These are phyloP conservation scores for Drosophila suboccidentalis DNA, from an alignment of 2,888 invertebrate genomes.

Conservation along the genomic window DNA sequence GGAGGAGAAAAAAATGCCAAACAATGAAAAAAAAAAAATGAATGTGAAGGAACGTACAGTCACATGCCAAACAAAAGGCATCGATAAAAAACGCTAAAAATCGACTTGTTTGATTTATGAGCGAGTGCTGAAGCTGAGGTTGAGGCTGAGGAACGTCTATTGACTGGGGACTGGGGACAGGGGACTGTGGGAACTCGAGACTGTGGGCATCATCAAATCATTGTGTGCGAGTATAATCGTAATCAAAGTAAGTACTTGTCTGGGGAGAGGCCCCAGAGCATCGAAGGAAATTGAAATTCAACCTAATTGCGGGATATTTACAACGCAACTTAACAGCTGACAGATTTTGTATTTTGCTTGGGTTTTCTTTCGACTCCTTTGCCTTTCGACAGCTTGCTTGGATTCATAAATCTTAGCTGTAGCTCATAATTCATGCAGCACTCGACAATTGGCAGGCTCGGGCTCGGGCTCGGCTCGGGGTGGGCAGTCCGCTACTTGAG, in stretches of 20 bases:
- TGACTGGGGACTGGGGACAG: background rate
- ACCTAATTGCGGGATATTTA: constrained; percentile 84
- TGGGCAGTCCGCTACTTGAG: constrained; percentile 18
- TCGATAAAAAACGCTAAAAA: constrained; percentile 45
- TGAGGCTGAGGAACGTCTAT: background rate
- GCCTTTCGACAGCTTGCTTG: constrained; percentile 28
- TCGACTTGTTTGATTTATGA: constrained; percentile 60
- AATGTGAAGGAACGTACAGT: constrained; percentile 20
- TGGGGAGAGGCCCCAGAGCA: constrained; percentile 1
- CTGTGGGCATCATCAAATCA: constrained; percentile 21
- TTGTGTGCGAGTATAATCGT: constrained; percentile 46
- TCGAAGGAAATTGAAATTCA: constrained; percentile 82
- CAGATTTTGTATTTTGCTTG: constrained; percentile 59
- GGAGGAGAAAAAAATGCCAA: constrained; percentile 7
- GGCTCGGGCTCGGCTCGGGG: background rate
- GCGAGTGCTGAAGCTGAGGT: constrained; percentile 1
- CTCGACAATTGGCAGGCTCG: constrained; percentile 71
- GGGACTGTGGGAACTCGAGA: background rate
- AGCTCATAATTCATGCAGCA: constrained; percentile 83
- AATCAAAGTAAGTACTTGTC: constrained; percentile 77
- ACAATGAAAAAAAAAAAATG: background rate
- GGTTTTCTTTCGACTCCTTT: constrained; percentile 55
- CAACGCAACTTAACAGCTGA: constrained; percentile 78
- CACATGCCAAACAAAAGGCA: constrained; percentile 21
- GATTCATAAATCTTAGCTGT: constrained; percentile 83